Base-by-base conservation (phyloP, 2,888 invertebrate genomes). In the Aplocera efformata region DNA sequence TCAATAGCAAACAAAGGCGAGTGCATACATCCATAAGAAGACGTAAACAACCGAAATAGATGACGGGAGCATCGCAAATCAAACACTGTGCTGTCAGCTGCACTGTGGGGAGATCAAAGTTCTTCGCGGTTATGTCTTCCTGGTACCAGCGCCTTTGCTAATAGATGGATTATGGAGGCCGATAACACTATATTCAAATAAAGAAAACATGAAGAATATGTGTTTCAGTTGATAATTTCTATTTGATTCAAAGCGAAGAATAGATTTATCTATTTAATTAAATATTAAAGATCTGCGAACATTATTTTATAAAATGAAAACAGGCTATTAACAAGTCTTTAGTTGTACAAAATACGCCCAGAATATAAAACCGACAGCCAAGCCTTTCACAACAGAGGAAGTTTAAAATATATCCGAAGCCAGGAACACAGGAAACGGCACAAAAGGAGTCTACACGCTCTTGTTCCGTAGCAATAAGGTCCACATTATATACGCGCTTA, bases 131-230 rank as follows among this genome's bases (percentile, higher is more conserved):
- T 54, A 59, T 60, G 61, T 33, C 43, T 63, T 63, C 63, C 59
- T 58, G 54, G 64, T 64, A 63, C 39, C 27, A 22, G 33, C 28
- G 42, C 50, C 48, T 50, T 55, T 56, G n/a, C n/a, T n/a, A 49
- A 52, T 49, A 32, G 33, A 32, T 46, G 24, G 31, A 21, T 26
- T 37, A 37, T 26, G 17, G n/a, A n/a, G n/a, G n/a, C n/a, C n/a
- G n/a, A n/a, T n/a, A n/a, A n/a, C n/a, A n/a, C n/a, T n/a, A n/a
- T n/a, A n/a, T n/a, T n/a, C n/a, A n/a, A n/a, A n/a, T n/a, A n/a
- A n/a, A n/a, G n/a, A n/a, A n/a, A n/a, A n/a, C n/a, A n/a, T n/a
- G n/a, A n/a, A n/a, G n/a, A n/a, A n/a, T n/a, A n/a, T n/a, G n/a
- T n/a, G n/a, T n/a, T n/a, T n/a, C n/a, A n/a, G n/a, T n/a, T n/a